Base-by-base conservation (phyloP, 2,797 vertebrate genomes). In the Spinibarbus caldwelli region DNA sequence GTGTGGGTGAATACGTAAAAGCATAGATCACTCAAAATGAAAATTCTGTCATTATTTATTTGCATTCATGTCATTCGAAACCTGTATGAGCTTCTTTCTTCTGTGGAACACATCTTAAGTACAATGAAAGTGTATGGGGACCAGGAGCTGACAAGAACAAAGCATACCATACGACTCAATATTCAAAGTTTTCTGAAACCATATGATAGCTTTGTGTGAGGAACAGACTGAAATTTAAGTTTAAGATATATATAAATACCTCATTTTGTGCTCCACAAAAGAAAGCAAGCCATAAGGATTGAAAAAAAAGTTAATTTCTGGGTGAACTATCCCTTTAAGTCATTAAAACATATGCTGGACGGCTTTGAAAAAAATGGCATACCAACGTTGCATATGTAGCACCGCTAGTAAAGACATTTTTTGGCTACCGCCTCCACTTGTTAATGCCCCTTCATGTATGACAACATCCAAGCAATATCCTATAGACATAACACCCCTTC, bases 401-500 rank as follows among this genome's bases (percentile, higher is more conserved):
- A 10, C 78, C 0, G 5, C 45, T 49, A 19, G 59, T 45, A 43
- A 76, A 82, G 34, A 38, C n/a, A 54, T 66, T 78, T 73, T 80
- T 78, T 81, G 67, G 78, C 85, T 84, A 82, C 59, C 29, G 26
- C 9, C 77, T 1, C 19, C 38, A 71, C 62, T 84, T 82, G 68
- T 75, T 79, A 83, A 89, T 62, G 49, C 12, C 41, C 8, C 54
- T 68, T 70, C 12, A 70, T 78, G 73, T 43, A 81, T 29, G 54
- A 78, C 78, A 86, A 75, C 83, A 86, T 86, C 72, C 36, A 26
- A 64, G 64, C 52, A 85, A 83, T 80, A 76, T 78, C n/a, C 66
- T 67, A 79, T 59, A 83, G 78, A 59, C 66, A 52, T 71, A 72
- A 67, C 80, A 78, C n/a, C 31, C 34, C 29, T 82, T 29, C 23